phyloP scores from a whole-genome alignment of 2,888 invertebrate genomes.

The Seira ritae region DNA sequence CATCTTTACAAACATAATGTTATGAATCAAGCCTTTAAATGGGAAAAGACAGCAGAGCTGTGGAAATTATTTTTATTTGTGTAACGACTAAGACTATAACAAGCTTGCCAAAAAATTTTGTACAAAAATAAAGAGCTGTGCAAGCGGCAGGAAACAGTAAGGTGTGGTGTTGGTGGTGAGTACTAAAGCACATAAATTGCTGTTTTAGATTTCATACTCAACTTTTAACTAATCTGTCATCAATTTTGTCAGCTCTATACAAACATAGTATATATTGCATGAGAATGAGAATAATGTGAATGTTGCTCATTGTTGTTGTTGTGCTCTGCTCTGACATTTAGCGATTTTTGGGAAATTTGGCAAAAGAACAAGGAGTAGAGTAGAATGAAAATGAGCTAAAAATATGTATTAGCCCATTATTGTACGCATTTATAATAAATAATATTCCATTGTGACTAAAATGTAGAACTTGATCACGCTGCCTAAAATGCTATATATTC shows the following conservation, averaged over 20 bases:
- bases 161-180: slow-evolving; percentile 15
- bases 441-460: neutral
- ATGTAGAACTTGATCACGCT: neutral
- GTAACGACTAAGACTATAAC: neutral
- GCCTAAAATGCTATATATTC: neutral
- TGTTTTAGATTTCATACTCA: neutral
- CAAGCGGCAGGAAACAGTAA: slow-evolving; percentile 17
- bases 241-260: slow-evolving; percentile 10
- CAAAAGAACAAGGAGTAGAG: neutral
- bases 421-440: neutral
- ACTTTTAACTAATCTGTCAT: slow-evolving; percentile 11
- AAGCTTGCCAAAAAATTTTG: neutral
- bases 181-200: neutral
- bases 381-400: neutral
- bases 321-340: neutral
- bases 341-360: neutral
- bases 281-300: no score
- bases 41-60: neutral
- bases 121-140: neutral
- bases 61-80: neutral
- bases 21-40: neutral
- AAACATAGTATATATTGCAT: neutral
- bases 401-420: neutral
- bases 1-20: neutral
- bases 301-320: slow-evolving; percentile 13